Evolutionary conservation across 2,888 invertebrate species (phyloP), one percentile per base, ranked within the genome.

Genomic region (Drosophila neotestacea): DNA sequence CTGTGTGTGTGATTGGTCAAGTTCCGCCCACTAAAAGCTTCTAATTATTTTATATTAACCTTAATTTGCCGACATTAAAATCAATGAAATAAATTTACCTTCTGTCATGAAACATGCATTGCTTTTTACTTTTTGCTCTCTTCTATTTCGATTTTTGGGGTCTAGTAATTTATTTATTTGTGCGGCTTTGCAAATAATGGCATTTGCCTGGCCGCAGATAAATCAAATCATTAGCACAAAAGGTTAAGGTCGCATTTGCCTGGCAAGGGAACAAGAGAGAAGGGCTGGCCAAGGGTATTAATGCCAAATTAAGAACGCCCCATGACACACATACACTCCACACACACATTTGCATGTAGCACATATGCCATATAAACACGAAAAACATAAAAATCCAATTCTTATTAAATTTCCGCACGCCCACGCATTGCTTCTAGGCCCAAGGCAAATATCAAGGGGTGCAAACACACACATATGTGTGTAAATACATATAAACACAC

Each of bases 361-460:
- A 82, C 36, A 50, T 79, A 79, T 74, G 79, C 69, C 84, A 77
- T 68, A 74, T 75, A 69, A 64, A 55, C 44, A 85, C 76, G 73
- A 66, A 69, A 67, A 87, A 87, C 84, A 87, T 84, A 87, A 87
- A 83, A 84, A 87, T 84, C 80, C 82, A 78, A 85, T 87, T 87
- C 84, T 84, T 84, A 84, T 84, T 86, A 84, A 82, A 84, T 84
- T 84, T 85, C 82, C 84, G 87, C 87, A 84, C 87, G 84, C 84
- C 87, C 62, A 81, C 82, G 65, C 76, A 78, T 64, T 69, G 62
- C 28, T 39, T 44, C 50, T 58, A 56, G 28, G 66, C 32, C 54
- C 63, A 61, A 46, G 60, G 62, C 70, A 62, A 73, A 74, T 30
- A 67, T 34, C 58, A 61, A 22, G 47, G 61, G 44, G 46, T 55